Evolutionary conservation across 2,797 vertebrate genomes (phyloP), one percentile per base, ranked within the genome.

Genomic region (Nyctibius grandis): DNA sequence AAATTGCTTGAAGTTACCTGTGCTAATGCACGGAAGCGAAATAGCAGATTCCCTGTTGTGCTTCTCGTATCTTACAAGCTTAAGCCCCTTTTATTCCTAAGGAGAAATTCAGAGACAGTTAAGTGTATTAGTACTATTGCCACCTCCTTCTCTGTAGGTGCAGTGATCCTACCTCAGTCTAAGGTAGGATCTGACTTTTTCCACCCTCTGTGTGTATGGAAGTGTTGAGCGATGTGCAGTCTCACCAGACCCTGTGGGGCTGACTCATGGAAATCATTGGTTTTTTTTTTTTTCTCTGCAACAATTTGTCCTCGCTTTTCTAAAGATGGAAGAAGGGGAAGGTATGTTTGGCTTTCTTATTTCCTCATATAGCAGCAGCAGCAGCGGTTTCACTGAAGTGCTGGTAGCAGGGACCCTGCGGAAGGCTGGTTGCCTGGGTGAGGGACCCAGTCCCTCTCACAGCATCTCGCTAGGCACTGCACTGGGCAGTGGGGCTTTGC

Each of bases 401-500:
- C 40, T 0, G 0, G 42, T 15, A 26, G 42, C 53, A 79, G 6
- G 12, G 38, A 57, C 6, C 15, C n/a, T 33, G 29, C 1, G 0
- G n/a, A 33, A 42, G 11, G 11, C 38, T n/a, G 6, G 7, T 11
- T 0, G 3, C 12, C 22, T 38, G 57, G 38, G 18, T 36, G 28
- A 67, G 16, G 22, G 48, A 40, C 53, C 3, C 25, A 47, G 38
- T 18, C 9, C 13, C 25, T 80, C 33, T 79, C 18, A 8, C 16
- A 1, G 1, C 18, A 10, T 12, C 40, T 47, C 42, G 7, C 33
- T 26, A 17, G n/a, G 33, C 15, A 79, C 50, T 12, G 25, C 4
- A 2, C 31, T 0, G 2, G 29, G 60, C 6, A 7, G 9, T 0
- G 0, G 28, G 12, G 12, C 19, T 73, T 72, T 59, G 44, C 50